These are phyloP conservation scores for Chironomus striatipennis DNA, from an alignment of 1,140 invertebrate species.

Conservation along the genomic window DNA sequence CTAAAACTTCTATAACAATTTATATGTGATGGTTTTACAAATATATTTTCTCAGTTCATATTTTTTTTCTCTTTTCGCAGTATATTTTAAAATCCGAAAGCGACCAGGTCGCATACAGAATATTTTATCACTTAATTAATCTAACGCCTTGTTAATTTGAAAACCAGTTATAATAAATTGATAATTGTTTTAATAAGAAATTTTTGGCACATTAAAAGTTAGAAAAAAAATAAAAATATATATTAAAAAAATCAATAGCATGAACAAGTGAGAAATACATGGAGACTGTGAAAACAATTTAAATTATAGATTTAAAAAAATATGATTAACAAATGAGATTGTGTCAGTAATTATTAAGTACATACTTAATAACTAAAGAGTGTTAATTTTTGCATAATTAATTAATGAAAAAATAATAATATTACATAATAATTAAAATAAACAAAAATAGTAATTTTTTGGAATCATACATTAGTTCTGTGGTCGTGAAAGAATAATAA, in stretches of 20 bases:
- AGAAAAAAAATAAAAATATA: background rate
- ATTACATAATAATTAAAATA: no score
- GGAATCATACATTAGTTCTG: no score
- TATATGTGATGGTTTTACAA: constrained; percentile 8
- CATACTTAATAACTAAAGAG: no score
- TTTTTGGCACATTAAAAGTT: background rate
- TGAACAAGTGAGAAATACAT: no score
- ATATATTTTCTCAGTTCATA: constrained; percentile 14
- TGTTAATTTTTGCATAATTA: no score
- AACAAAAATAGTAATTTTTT: no score
- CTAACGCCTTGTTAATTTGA: background rate
- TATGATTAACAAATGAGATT: no score
- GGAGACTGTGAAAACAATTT: background rate
- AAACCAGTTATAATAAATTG: background rate
- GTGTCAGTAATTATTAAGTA: no score
- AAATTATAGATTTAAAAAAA: no score
- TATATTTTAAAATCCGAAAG: constrained; percentile 14
- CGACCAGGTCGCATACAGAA: background rate
- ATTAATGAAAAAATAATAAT: no score
- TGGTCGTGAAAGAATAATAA: no score
- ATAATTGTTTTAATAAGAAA: no score
- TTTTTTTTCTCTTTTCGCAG: background rate
- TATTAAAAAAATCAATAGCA: background rate
- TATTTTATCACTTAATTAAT: constrained; percentile 9
- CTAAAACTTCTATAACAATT: constrained; percentile 9